Evolutionary conservation across 2,888 invertebrate species (phyloP).

Genomic region (Melinaea marsaeus): DNA sequence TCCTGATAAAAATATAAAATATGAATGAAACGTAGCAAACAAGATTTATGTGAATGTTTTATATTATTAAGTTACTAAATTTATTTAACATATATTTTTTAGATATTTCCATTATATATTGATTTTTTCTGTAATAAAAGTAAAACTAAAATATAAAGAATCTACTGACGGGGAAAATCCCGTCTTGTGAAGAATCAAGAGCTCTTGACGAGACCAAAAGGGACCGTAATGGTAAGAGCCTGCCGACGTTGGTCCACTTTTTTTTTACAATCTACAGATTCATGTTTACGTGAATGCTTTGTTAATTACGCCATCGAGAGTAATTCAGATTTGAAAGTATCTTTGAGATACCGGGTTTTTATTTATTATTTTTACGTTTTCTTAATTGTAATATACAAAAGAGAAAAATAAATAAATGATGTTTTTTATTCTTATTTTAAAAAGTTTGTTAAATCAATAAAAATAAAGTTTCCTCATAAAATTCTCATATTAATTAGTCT

Average conservation of each 20-base stretch:
- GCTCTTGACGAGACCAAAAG: slow-evolving; percentile 49
- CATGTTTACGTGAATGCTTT: slow-evolving; percentile 17
- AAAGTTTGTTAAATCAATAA: no score
- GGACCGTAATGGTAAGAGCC: slow-evolving; percentile 48
- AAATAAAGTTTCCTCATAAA: no score
- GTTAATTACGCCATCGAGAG: slow-evolving; percentile 11
- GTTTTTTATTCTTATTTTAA: no score
- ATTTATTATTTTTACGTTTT: background rate
- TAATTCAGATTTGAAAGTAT: slow-evolving; percentile 3
- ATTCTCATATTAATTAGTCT: no score
- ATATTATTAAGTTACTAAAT: no score
- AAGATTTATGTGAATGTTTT: no score
- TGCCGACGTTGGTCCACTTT: slow-evolving; percentile 25
- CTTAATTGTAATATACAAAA: no score
- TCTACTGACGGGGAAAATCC: slow-evolving; percentile 57
- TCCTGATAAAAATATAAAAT: no score
- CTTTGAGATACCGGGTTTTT: background rate
- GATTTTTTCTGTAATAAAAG: background rate
- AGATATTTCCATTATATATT: no score
- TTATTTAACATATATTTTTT: no score
- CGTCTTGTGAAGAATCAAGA: slow-evolving; percentile 59
- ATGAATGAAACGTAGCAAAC: no score
- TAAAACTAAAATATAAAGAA: slow-evolving; percentile 34
- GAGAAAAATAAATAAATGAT: no score
- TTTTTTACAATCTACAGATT: slow-evolving; percentile 17